Evolutionary conservation across 30 jellyfish, hydroid and myxozoan species (phyloP).

Genomic region (Cassiopea xamachana): DNA sequence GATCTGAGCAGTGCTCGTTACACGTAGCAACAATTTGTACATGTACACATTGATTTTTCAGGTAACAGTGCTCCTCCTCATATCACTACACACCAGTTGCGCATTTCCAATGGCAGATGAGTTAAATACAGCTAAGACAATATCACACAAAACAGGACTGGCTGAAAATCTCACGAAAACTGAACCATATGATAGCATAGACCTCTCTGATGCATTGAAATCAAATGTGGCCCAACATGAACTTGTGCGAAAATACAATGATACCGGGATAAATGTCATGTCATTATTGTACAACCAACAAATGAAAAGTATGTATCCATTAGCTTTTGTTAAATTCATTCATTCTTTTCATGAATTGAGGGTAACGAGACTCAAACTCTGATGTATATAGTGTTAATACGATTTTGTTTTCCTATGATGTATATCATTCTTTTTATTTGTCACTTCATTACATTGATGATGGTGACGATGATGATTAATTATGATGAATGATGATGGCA

Average conservation of each 20-base stretch:
- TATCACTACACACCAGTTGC: not conserved
- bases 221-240: slow-evolving; percentile 59
- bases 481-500: too few relatives aligned
- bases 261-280: slow-evolving; percentile 19
- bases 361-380: too few relatives aligned
- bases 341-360: too few relatives aligned
- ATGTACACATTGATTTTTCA: not conserved
- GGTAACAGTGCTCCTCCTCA: not conserved
- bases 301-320: not conserved
- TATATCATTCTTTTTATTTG: too few relatives aligned
- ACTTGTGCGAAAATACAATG: slow-evolving; percentile 27
- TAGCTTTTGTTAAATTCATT: too few relatives aligned
- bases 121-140: not conserved
- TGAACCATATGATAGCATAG: not conserved
- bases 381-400: too few relatives aligned
- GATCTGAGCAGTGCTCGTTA: not conserved
- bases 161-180: slow-evolving; percentile 5
- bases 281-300: slow-evolving; percentile 16
- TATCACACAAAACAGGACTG: not conserved
- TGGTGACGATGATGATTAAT: too few relatives aligned
- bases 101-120: slow-evolving; percentile 5
- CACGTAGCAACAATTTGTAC: not conserved
- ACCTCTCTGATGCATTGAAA: slow-evolving; percentile 24
- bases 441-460: too few relatives aligned
- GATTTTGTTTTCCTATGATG: too few relatives aligned